phyloP scores from a whole-genome alignment of 2,797 vertebrate species.

The Melanotaenia nigrans region DNA sequence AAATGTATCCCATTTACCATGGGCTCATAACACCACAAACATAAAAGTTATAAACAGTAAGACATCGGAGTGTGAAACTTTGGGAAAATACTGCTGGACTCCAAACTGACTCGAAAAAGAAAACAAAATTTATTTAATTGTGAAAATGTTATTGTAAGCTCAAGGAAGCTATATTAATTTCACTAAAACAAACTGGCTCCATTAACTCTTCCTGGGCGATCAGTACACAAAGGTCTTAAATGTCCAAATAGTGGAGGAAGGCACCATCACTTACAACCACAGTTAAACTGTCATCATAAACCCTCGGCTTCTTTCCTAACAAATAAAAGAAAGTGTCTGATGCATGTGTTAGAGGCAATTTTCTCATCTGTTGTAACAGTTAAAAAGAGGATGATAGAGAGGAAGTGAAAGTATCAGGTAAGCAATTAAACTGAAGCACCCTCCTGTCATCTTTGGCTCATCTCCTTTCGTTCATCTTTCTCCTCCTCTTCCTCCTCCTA shows the following conservation, averaged over 20 bases:
- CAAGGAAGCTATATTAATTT: constrained; percentile 20
- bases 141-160: constrained; percentile 14
- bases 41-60: not conserved
- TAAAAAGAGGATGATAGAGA: constrained; percentile 62
- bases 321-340: constrained; percentile 40
- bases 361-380: constrained; percentile 62
- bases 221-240: constrained; percentile 24
- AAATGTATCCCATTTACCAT: not conserved
- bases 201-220: not conserved
- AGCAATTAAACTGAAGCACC: constrained; percentile 75
- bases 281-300: constrained; percentile 63
- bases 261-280: constrained; percentile 29
- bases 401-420: constrained; percentile 71
- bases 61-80: not conserved
- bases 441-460: constrained; percentile 64
- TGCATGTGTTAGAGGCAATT: constrained; percentile 59
- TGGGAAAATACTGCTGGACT: not conserved
- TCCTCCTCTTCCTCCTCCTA: constrained; percentile 31
- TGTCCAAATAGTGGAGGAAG: constrained; percentile 31
- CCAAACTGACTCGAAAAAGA: not conserved
- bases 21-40: not conserved
- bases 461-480: constrained; percentile 52
- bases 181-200: constrained; percentile 9
- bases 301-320: constrained; percentile 34
- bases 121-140: not conserved